Evolutionary conservation across 2,797 vertebrate genomes (phyloP), one percentile per base, ranked within the genome.

Genomic region (Novumbra hubbsi): DNA sequence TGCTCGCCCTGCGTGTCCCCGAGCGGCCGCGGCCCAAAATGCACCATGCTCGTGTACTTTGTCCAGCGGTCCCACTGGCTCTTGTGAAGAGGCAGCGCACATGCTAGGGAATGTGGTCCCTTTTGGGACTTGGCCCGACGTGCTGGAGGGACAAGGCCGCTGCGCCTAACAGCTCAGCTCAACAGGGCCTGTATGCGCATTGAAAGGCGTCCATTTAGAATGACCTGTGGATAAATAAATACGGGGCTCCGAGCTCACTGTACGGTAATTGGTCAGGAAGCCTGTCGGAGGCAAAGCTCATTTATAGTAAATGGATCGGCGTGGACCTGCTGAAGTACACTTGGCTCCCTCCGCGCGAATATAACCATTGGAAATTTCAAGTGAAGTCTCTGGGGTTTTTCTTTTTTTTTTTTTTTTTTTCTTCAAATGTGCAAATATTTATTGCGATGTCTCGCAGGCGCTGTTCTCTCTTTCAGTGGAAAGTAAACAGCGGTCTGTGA

Each of bases 251-350:
- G 87, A 89, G 89, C 90, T 90, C 88, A 89, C 88, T 88, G 87
- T 88, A 82, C 90, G 85, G 90, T 90, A 92, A 92, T 91, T 92
- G 91, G 90, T 88, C 90, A 90, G 90, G 90, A 92, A 92, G 90
- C 88, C 86, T 88, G 11, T 88, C 86, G 89, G 89, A 91, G 90
- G 91, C 91, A 28, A 88, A 90, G 90, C 90, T 92, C 88, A 90
- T 92, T 92, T 92, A 90, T 86, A 82, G 90, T 91, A 91, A 92
- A 92, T 86, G 91, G 86, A 91, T 92, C 89, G 90, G 87, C 86
- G 83, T 85, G 80, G 88, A 92, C 88, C 84, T 65, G 74, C 79
- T 90, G 88, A 91, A 92, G 86, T 92, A 85, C 83, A 87, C 84
- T 92, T 92, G 90, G 91, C 91, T 82, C 76, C 50, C 78, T 64